These are phyloP conservation scores for Drosophila aldrichi DNA, from an alignment of 2,888 invertebrate genomes.

Conservation along the genomic window DNA sequence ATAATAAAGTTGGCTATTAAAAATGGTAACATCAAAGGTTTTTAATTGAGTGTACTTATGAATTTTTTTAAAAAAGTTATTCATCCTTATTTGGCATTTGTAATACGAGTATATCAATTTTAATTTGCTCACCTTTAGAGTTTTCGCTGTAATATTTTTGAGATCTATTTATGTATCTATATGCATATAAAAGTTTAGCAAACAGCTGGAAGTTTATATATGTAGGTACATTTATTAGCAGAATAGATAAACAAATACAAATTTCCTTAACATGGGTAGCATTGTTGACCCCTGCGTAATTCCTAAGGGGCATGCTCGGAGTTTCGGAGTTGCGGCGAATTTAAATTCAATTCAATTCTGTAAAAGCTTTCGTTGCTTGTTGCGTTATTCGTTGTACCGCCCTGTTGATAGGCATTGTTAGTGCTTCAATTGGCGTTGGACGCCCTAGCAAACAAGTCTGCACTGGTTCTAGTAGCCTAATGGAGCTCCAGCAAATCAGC, in stretches of 20 bases:
- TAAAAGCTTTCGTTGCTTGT: slow-evolving; percentile 38
- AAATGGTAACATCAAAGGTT: too few species aligned
- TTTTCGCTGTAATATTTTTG: too few species aligned
- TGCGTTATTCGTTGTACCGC: slow-evolving; percentile 16
- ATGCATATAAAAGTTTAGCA: too few species aligned
- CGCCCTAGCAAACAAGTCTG: slow-evolving; percentile 35
- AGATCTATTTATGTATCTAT: neutral
- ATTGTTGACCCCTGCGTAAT: neutral
- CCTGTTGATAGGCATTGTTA: slow-evolving; percentile 14
- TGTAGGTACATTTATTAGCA: too few species aligned
- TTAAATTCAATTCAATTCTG: neutral
- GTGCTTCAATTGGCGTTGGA: slow-evolving; percentile 47
- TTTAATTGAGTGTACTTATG: too few species aligned
- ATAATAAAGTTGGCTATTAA: too few species aligned
- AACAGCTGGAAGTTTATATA: neutral
- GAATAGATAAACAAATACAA: neutral
- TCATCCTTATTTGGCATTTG: too few species aligned
- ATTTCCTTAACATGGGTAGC: too few species aligned
- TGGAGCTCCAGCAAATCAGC: slow-evolving; percentile 56
- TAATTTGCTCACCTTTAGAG: too few species aligned
- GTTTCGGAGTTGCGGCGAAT: slow-evolving; percentile 51
- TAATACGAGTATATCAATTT: too few species aligned
- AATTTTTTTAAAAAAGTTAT: too few species aligned
- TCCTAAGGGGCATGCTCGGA: neutral
- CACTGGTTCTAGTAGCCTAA: slow-evolving; percentile 49